phyloP scores from a whole-genome alignment of 2,888 invertebrate genomes.

The Volucella bombylans region DNA sequence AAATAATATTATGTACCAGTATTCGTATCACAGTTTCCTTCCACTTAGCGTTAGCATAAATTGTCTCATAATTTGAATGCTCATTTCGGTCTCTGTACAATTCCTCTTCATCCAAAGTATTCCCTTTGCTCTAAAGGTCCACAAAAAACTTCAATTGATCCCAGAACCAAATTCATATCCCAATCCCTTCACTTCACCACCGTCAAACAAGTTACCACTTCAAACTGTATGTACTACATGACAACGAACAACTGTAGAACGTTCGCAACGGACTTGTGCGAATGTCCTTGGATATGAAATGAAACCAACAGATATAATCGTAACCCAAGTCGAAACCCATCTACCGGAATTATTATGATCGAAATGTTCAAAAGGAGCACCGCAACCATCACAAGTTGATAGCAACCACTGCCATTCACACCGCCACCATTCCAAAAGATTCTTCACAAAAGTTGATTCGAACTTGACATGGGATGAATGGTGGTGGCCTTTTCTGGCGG shows the following conservation, averaged over 20 bases:
- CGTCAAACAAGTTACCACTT: conserved; percentile 8
- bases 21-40: no score
- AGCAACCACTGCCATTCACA: conserved; percentile 2
- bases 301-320: conserved; percentile 41
- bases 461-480: conserved; percentile 51
- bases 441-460: conserved; percentile 62
- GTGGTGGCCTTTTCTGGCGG: conserved; percentile 18
- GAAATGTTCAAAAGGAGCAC: conserved; percentile 40
- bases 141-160: conserved; percentile 5
- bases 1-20: no score
- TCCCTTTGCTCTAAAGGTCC: background rate
- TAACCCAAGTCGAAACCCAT: conserved; percentile 5
- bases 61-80: background rate
- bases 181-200: conserved; percentile 8
- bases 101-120: background rate
- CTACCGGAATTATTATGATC: conserved; percentile 26
- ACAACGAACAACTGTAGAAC: conserved; percentile 11
- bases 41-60: background rate
- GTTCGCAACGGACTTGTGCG: conserved; percentile 21
- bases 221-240: background rate
- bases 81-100: background rate
- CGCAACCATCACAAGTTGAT: conserved; percentile 31
- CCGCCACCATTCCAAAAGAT: conserved; percentile 46
- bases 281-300: conserved; percentile 20
- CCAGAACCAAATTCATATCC: conserved; percentile 10